Evolutionary conservation across 2,888 invertebrate species (phyloP).

Genomic region (Conus canariensis): DNA sequence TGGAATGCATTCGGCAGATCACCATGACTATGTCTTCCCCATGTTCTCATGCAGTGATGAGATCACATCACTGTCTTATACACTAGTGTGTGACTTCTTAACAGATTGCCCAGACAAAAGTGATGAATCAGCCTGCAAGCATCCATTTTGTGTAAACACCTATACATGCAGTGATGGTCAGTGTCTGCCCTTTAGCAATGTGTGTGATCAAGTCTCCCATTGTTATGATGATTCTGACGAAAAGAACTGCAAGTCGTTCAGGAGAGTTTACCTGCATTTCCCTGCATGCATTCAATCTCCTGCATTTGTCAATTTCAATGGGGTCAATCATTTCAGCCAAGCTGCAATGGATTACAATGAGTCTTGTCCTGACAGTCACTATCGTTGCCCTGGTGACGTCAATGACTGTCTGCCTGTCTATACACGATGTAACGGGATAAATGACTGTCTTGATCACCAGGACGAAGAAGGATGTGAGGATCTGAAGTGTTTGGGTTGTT

Average conservation of each 20-base stretch:
- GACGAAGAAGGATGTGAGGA: conserved; percentile 4
- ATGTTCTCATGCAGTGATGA: neutral
- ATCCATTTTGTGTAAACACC: neutral
- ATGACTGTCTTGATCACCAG: conserved; percentile 5
- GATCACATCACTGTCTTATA: neutral
- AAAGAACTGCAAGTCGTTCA: neutral
- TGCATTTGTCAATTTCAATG: neutral
- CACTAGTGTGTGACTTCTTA: neutral
- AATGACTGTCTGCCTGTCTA: conserved; percentile 15
- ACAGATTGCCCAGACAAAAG: neutral
- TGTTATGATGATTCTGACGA: neutral
- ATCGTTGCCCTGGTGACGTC: conserved; percentile 3
- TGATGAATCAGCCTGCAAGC: neutral
- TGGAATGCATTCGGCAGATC: neutral
- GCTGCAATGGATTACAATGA: neutral
- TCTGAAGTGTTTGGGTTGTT: neutral
- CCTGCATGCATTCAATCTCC: neutral
- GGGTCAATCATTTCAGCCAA: neutral
- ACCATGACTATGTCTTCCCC: neutral
- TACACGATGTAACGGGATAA: neutral
- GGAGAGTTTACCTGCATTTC: too few relatives aligned
- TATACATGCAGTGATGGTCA: neutral
- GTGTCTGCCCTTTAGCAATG: neutral
- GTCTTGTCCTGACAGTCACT: conserved; percentile 19
- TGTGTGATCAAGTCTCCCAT: neutral